Conservation (phyloP, 2,113 vertebrate species). For the Scortum barcoo region DNA sequence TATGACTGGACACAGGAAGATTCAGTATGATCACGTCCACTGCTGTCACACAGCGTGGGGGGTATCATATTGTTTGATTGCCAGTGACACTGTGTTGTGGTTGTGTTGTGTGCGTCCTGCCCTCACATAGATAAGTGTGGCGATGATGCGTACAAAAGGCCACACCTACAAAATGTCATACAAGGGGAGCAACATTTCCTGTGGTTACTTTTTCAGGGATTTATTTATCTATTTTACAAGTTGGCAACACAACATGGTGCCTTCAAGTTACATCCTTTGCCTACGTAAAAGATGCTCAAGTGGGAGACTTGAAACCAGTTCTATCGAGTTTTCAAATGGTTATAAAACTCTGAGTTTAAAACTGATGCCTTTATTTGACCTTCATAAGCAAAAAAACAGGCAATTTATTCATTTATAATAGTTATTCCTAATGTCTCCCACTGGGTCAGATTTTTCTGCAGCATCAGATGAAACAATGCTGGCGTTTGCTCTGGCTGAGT, state of each 20-base stretch:
- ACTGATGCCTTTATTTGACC: no score
- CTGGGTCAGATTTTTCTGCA: no score
- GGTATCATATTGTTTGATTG: conserved; percentile 65
- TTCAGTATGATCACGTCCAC: conserved; percentile 39
- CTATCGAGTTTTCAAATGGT: no score
- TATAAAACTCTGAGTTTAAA: no score
- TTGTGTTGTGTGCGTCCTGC: conserved; percentile 22
- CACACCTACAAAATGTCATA: conserved; percentile 13
- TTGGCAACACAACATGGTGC: background rate
- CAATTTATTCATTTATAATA: no score
- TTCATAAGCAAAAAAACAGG: no score
- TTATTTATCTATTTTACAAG: background rate
- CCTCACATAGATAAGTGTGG: conserved; percentile 61
- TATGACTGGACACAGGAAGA: conserved; percentile 56
- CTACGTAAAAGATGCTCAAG: no score
- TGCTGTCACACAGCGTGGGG: conserved; percentile 40
- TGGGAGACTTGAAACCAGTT: no score
- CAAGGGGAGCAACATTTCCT: conserved; percentile 14
- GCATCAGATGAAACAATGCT: no score
- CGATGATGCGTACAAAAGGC: conserved; percentile 11
- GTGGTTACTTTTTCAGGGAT: conserved; percentile 17
- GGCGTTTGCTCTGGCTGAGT: no score
- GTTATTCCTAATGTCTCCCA: no score
- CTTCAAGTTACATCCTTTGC: background rate
- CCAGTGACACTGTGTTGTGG: conserved; percentile 48